Conservation (phyloP, 1,140 invertebrate species). For the Sesamia nonagrioides region DNA sequence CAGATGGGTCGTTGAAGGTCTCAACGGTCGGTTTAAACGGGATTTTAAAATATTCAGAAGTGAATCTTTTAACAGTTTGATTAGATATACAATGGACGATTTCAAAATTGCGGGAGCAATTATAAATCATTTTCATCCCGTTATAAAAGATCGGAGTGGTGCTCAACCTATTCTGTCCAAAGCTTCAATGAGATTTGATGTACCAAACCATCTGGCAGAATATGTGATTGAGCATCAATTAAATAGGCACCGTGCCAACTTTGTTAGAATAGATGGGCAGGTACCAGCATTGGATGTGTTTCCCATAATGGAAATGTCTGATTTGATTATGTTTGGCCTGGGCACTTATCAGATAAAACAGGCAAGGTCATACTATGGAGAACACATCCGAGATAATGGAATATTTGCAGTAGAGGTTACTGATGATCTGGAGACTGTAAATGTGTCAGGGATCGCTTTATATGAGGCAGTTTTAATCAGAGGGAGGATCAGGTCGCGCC, state of each 20-base stretch:
- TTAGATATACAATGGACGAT: not conserved
- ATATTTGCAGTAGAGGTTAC: not conserved
- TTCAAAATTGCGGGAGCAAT: not conserved
- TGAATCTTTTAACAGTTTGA: not conserved
- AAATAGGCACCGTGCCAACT: conserved; percentile 45
- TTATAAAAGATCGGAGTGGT: not conserved
- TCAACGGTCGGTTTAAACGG: not conserved
- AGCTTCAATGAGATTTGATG: conserved; percentile 10
- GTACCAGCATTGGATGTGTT: conserved; percentile 25
- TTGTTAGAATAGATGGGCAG: conserved; percentile 38
- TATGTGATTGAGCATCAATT: conserved; percentile 46
- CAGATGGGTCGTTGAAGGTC: not conserved
- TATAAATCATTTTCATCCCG: conserved; percentile 10
- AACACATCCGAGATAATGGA: not conserved
- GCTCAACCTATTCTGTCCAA: not conserved
- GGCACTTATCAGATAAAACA: not conserved
- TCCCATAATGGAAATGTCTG: not conserved
- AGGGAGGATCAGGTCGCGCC: not conserved
- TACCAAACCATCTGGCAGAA: conserved; percentile 39
- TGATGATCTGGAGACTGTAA: not conserved
- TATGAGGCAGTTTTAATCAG: not conserved
- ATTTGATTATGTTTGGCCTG: not conserved
- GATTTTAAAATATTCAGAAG: not conserved
- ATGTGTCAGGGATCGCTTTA: not conserved
- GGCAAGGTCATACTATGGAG: no score